A percentile compares a stretch with the other conserved stretches of the same genome.
phyloP scores from a whole-genome alignment of 1,140 invertebrate genomes.

The Pinna nobilis region DNA sequence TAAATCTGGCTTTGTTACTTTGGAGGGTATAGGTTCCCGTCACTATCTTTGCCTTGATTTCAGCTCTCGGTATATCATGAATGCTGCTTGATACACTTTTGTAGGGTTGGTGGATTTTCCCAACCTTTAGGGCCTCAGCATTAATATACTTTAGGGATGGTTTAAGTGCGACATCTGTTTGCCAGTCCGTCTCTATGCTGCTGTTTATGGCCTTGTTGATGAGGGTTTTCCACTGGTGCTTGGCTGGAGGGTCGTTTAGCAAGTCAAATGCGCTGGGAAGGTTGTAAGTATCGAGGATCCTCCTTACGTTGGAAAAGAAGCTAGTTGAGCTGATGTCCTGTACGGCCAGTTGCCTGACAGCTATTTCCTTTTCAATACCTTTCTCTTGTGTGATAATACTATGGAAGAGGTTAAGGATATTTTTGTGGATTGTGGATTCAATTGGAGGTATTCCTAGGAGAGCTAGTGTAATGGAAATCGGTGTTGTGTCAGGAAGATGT shows the following conservation, averaged over 20 bases:
- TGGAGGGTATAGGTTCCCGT: no score
- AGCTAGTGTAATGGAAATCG: background rate
- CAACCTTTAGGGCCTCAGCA: background rate
- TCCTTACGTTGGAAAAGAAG: slow-evolving; percentile 18
- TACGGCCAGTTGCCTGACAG: slow-evolving; percentile 3
- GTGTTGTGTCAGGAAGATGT: background rate
- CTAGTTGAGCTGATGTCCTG: background rate
- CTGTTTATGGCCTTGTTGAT: no score
- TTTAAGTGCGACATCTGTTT: background rate
- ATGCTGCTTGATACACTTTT: no score
- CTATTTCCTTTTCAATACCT: background rate
- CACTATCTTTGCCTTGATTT: no score
- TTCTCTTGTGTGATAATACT: background rate
- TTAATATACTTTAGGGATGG: background rate
- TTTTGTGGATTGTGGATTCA: background rate
- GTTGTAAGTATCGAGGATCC: background rate
- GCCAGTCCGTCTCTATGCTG: background rate
- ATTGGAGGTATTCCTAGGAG: slow-evolving; percentile 6
- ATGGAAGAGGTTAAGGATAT: background rate
- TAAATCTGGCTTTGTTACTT: no score
- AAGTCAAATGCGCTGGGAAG: slow-evolving; percentile 6
- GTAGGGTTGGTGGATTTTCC: no score
- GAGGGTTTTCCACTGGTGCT: no score
- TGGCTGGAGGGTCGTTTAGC: no score
- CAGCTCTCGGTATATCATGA: no score